Percentiles rank a stretch among this genome's conserved stretches.
Evolutionary conservation across 2,113 vertebrate genomes (phyloP).

Genomic region (Neodontobutis hainanensis): DNA sequence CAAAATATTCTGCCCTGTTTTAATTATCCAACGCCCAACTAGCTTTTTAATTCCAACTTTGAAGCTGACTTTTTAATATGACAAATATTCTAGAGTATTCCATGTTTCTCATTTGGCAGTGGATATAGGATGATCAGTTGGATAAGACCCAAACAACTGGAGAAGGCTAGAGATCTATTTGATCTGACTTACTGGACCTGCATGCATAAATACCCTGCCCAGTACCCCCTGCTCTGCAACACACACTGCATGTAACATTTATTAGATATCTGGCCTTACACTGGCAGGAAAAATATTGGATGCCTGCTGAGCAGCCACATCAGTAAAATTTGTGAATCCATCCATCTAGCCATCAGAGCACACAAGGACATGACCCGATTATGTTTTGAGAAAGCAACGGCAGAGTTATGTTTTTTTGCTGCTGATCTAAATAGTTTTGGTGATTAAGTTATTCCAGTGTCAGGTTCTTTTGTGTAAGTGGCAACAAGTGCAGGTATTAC

Average conservation of each 20-base stretch:
- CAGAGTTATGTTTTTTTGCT: slow-evolving; percentile 7
- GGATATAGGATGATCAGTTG: slow-evolving; percentile 40
- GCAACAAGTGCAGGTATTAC: slow-evolving; percentile 57
- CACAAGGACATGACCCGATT: not conserved
- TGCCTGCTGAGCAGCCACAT: slow-evolving; percentile 50
- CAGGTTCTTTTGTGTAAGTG: slow-evolving; percentile 50
- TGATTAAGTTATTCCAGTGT: slow-evolving; percentile 34
- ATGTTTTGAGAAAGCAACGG: not conserved
- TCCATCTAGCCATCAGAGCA: slow-evolving; percentile 28
- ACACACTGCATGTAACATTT: slow-evolving; percentile 35
- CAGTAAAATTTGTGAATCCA: slow-evolving; percentile 42
- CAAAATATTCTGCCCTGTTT: not conserved
- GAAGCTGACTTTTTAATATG: slow-evolving; percentile 7
- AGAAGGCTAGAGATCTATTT: slow-evolving; percentile 43
- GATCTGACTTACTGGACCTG: slow-evolving; percentile 50
- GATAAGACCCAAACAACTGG: slow-evolving; percentile 17
- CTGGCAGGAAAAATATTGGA: slow-evolving; percentile 40
- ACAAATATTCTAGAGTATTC: slow-evolving; percentile 20
- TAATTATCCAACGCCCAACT: not conserved
- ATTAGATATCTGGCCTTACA: slow-evolving; percentile 46
- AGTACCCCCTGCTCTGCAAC: slow-evolving; percentile 4
- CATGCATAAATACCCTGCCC: slow-evolving; percentile 34
- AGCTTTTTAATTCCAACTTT: not conserved
- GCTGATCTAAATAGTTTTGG: slow-evolving; percentile 4
- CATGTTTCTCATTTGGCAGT: slow-evolving; percentile 49